Evolutionary conservation across 2,888 invertebrate genomes (phyloP), one percentile per base, ranked within the genome.

Genomic region (Diachrysia chrysitis): DNA sequence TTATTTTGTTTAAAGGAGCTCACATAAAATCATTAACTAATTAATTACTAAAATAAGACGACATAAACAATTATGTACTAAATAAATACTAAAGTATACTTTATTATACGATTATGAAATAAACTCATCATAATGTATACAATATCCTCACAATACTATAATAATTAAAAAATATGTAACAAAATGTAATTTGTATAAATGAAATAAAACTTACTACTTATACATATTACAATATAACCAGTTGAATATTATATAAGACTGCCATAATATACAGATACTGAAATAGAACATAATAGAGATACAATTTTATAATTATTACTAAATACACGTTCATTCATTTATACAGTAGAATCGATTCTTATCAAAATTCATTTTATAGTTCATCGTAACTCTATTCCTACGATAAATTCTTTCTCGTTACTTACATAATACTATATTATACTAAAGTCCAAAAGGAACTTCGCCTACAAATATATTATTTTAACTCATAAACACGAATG

Each of bases 371-470:
- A 87, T 84, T 79, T 84, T 83, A 81, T 81, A 78, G 81, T 42
- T 80, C 76, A 76, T 81, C 77, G 79, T 87, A 86, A 81, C 68
- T 79, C 87, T 90, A 90, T 82, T 61, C 75, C 93, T 93, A 93
- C 89, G 78, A 85, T 93, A 93, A 93, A 93, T 93, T 93, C 93
- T 89, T 93, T 89, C 86, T 89, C 83, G 83, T 90, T 86, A 88
- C 89, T 92, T 92, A 92, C 80, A 83, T 82, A 83, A 75, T 58
- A 77, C 90, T 90, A 89, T 89, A 66, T 76, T 83, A 85, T 81
- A 73, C 67, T 77, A 84, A 92, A 91, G 92, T 89, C 90, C 92
- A 93, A 93, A 92, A 92, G 89, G 91, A 90, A 90, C 91, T 88
- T 83, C 86, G 29, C 65, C 79, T 82, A 83, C 85, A 85, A 83